Evolutionary conservation across 35 echinoderm and acorn worm genomes (phyloP).

Genomic region (Antedon bifida): DNA sequence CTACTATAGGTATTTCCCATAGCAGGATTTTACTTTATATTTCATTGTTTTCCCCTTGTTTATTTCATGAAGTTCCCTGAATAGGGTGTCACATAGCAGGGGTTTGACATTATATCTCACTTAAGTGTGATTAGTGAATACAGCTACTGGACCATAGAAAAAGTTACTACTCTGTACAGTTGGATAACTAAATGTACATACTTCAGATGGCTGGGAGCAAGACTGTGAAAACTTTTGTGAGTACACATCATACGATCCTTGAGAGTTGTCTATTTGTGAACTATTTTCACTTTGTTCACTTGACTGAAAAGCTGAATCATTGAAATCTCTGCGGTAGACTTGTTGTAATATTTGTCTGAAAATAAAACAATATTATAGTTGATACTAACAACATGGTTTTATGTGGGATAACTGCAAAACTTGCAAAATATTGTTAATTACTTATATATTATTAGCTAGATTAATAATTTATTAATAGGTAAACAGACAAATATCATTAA

Average conservation of each 20-base stretch:
- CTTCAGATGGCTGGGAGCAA: background rate
- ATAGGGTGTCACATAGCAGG: too few relatives aligned
- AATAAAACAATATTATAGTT: background rate
- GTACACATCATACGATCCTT: slow-evolving; percentile 5
- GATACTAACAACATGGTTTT: too few relatives aligned
- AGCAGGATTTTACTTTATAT: too few relatives aligned
- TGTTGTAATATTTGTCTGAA: background rate
- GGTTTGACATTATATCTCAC: too few relatives aligned
- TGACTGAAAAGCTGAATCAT: slow-evolving; percentile 6
- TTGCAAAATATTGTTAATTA: too few relatives aligned
- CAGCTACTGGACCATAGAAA: background rate
- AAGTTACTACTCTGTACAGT: background rate
- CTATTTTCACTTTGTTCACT: background rate
- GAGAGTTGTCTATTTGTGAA: slow-evolving; percentile 9
- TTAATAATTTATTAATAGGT: too few relatives aligned
- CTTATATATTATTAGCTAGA: too few relatives aligned
- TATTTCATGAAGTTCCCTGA: too few relatives aligned
- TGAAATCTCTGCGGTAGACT: background rate
- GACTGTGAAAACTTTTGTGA: slow-evolving; percentile 7
- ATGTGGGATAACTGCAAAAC: too few relatives aligned
- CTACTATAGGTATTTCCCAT: too few relatives aligned
- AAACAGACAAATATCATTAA: too few relatives aligned
- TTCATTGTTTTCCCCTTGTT: too few relatives aligned
- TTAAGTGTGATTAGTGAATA: background rate
- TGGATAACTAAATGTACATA: background rate